phyloP scores from a whole-genome alignment of 2,797 vertebrate species.

The Amphiprion clarkii region DNA sequence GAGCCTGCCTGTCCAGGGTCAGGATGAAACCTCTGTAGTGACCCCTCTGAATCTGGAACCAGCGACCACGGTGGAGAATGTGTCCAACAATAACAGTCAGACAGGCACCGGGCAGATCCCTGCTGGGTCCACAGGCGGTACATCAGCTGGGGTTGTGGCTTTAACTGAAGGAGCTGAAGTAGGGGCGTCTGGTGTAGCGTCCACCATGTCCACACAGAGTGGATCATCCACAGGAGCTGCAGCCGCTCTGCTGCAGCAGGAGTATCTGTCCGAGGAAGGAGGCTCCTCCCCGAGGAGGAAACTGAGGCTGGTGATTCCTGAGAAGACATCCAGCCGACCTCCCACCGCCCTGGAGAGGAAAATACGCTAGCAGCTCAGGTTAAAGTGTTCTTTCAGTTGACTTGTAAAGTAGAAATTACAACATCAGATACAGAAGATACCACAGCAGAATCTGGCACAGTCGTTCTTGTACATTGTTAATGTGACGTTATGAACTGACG shows the following conservation, averaged over 20 bases:
- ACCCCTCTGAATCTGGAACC: conserved; percentile 13
- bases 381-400: not conserved
- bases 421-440: not conserved
- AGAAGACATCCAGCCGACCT: conserved; percentile 77
- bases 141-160: conserved; percentile 9
- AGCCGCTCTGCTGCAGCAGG: conserved; percentile 70
- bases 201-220: conserved; percentile 18
- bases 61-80: conserved; percentile 49
- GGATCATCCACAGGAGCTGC: conserved; percentile 21
- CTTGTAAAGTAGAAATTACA: too few species aligned
- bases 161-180: conserved; percentile 15
- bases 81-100: conserved; percentile 52
- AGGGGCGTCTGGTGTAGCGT: not conserved
- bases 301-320: conserved; percentile 82
- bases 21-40: conserved; percentile 13
- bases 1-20: conserved; percentile 1
- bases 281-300: conserved; percentile 79
- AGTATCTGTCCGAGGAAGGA: conserved; percentile 73
- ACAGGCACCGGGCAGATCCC: not conserved
- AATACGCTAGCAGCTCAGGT: conserved; percentile 73
- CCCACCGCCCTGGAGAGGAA: conserved; percentile 82
- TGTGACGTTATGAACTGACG: not conserved
- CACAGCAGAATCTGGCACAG: not conserved
- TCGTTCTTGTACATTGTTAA: not conserved
- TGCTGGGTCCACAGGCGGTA: not conserved